Base-by-base conservation (phyloP, 2,888 invertebrate genomes). In the Scrobipalpa costella region DNA sequence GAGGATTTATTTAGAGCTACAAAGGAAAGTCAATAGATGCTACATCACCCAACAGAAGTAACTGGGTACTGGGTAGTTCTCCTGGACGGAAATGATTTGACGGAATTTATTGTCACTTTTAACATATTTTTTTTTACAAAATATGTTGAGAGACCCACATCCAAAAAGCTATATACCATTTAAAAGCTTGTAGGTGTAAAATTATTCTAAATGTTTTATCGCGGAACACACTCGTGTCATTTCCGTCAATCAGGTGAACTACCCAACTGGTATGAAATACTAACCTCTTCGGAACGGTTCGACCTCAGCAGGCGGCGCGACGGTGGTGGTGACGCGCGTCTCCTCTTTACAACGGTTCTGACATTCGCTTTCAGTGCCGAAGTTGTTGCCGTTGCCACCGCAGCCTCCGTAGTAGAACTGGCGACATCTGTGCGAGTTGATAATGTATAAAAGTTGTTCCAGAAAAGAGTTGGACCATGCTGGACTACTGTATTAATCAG, bases 381-480 rank as follows among this genome's bases (percentile, higher is more conserved):
- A 98, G 78, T 96, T 96, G 84, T 98, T 98, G 38, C 92, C 93
- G 79, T 99, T 99, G 36, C 98, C 98, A 17, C 95, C 96, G 79
- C 98, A 98, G 13, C 98, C 98, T 11, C 98, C 98, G 81, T 95
- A 98, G 82, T 97, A 96, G 90, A 98, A 98, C 74, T 94, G 95
- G 61, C 94, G 93, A 83, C 98, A 98, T 65, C 93, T 87, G 68
- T 13, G 11, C 36, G 19, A 0, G 2, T 2, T 13, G 21, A 19
- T 7, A n/a, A n/a, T 11, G 40, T 13, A 40, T 2, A 13, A 13
- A 40, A 40, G 40, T 40, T 11, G 13, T 3, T 38, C 11, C 11
- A 9, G 40, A 40, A 40, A n/a, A n/a, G n/a, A 40, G 13, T 1
- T 40, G n/a, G 13, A 40, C n/a, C 2, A 13, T 13, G 40, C 7